Percentiles rank a stretch among this genome's conserved stretches.
Conservation (phyloP, 2,888 invertebrate genomes). For the Atherix ibis region DNA sequence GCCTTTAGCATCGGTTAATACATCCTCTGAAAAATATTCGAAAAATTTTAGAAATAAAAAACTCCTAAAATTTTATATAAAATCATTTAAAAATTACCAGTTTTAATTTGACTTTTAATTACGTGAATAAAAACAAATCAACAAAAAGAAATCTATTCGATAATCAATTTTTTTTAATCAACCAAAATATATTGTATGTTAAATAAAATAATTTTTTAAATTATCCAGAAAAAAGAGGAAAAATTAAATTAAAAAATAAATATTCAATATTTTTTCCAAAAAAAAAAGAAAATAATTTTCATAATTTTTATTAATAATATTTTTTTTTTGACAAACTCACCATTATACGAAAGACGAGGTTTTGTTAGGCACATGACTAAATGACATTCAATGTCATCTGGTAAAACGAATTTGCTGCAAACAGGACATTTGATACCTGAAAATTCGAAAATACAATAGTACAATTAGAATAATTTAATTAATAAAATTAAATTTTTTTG, state of each 20-base stretch:
- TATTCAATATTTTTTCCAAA: conserved; percentile 1
- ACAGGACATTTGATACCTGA: conserved; percentile 98
- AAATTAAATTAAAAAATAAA: conserved; percentile 2
- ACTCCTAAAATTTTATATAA: background rate
- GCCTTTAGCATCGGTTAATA: conserved; percentile 88
- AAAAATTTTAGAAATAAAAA: too few species aligned
- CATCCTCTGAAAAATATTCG: conserved; percentile 84
- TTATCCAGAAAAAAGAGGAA: background rate
- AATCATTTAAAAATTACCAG: background rate
- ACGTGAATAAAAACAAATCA: conserved; percentile 8
- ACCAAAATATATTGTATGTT: background rate
- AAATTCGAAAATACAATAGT: too few species aligned
- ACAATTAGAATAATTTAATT: too few species aligned
- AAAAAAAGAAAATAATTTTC: too few species aligned
- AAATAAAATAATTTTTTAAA: background rate
- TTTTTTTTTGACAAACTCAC: too few species aligned
- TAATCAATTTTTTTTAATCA: too few species aligned
- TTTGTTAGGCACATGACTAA: conserved; percentile 99
- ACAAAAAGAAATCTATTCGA: too few species aligned
- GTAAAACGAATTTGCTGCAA: conserved; percentile 94
- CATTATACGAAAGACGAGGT: conserved; percentile 96
- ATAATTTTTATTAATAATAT: too few species aligned
- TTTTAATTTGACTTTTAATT: too few species aligned
- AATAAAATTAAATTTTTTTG: too few species aligned
- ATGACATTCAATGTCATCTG: conserved; percentile 98